Evolutionary conservation across 2,113 vertebrate genomes (phyloP).

Genomic region (Corythoichthys haematopterus): DNA sequence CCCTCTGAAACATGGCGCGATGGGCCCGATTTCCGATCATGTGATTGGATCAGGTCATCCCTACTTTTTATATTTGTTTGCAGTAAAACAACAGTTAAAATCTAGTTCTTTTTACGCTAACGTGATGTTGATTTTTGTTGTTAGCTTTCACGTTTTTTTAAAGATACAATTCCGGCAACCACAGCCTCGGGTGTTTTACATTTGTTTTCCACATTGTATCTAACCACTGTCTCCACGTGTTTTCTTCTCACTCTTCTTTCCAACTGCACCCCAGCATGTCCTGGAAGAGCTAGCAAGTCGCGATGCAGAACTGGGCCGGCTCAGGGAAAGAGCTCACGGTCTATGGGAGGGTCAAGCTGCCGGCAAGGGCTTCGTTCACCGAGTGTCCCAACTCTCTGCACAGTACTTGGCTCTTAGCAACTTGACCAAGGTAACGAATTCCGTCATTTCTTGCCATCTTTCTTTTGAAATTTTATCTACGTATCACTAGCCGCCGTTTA

Average conservation of each 20-base stretch:
- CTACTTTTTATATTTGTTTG: no score
- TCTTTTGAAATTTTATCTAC: slow-evolving; percentile 21
- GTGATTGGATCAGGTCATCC: no score
- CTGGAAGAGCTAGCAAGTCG: slow-evolving; percentile 90
- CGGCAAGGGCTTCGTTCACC: slow-evolving; percentile 93
- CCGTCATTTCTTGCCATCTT: background rate
- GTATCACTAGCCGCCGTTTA: slow-evolving; percentile 14
- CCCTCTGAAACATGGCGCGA: no score
- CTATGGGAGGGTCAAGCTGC: slow-evolving; percentile 94
- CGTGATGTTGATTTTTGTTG: no score
- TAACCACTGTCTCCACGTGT: background rate
- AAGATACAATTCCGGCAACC: no score
- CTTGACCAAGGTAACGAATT: slow-evolving; percentile 87
- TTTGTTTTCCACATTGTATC: no score
- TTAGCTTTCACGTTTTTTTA: no score
- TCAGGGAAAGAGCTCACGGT: slow-evolving; percentile 90
- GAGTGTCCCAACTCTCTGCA: slow-evolving; percentile 92
- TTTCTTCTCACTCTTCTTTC: slow-evolving; percentile 34
- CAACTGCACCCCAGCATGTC: slow-evolving; percentile 80
- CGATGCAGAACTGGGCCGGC: slow-evolving; percentile 84
- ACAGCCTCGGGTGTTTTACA: no score
- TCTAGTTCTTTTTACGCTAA: no score
- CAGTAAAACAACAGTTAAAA: no score
- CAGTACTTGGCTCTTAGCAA: slow-evolving; percentile 94
- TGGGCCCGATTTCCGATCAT: no score